Percentiles rank a stretch among this genome's conserved stretches.
Conservation (phyloP, 2,888 invertebrate genomes). For the Pseudoips prasinana region DNA sequence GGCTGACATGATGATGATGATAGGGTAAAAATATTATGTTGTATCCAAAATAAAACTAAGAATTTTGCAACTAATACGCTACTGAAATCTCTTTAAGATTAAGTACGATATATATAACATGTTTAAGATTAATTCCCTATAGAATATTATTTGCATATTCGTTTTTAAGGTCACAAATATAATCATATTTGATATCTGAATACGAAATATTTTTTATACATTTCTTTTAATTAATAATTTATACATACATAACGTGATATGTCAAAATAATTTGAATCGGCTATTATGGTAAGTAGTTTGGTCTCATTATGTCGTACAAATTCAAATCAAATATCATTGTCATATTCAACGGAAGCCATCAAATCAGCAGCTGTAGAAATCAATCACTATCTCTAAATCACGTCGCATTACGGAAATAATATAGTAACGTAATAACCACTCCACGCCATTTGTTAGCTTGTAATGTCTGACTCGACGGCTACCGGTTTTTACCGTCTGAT, state of each 20-base stretch:
- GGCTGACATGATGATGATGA: too few relatives aligned
- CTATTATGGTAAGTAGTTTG: conserved; percentile 4
- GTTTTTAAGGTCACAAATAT: too few relatives aligned
- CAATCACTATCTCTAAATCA: conserved; percentile 35
- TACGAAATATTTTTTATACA: too few relatives aligned
- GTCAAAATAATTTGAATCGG: conserved; percentile 7
- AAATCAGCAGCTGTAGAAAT: conserved; percentile 25
- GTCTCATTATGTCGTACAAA: conserved; percentile 14
- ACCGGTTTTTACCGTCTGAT: conserved; percentile 81
- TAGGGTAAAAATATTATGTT: too few relatives aligned
- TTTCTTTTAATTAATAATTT: too few relatives aligned
- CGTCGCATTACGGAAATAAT: conserved; percentile 36
- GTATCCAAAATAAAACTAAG: too few relatives aligned
- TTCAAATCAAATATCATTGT: conserved; percentile 19
- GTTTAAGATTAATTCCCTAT: too few relatives aligned
- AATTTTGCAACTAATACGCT: too few relatives aligned
- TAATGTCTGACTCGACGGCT: conserved; percentile 72
- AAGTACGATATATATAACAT: too few relatives aligned
- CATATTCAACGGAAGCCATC: conserved; percentile 25
- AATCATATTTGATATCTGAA: too few relatives aligned
- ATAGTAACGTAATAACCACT: conserved; percentile 46
- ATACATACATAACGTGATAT: conserved; percentile 3
- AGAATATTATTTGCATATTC: too few relatives aligned
- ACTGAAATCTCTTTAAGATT: too few relatives aligned
- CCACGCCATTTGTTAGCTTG: conserved; percentile 70